Conservation (phyloP, 1,140 invertebrate genomes). For the Drosophila obscura region DNA sequence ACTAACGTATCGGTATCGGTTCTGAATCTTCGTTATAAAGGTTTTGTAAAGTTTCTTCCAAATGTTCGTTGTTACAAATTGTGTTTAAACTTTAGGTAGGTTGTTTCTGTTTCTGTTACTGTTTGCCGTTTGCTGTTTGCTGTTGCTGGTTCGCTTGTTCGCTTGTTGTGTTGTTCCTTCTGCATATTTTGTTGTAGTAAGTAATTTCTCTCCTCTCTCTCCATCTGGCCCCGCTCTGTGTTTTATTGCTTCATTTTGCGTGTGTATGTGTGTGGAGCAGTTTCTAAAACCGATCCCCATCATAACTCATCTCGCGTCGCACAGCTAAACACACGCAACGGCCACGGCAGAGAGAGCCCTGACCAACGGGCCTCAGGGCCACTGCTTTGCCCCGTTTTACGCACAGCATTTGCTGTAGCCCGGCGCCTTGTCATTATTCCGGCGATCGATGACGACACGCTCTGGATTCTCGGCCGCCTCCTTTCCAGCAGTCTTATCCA, state of each 20-base stretch:
- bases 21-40: neutral
- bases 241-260: slow-evolving; percentile 15
- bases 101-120: slow-evolving; percentile 35
- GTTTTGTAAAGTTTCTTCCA: slow-evolving; percentile 53
- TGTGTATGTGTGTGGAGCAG: slow-evolving; percentile 2
- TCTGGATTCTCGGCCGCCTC: slow-evolving; percentile 88
- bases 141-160: slow-evolving; percentile 31
- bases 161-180: slow-evolving; percentile 27
- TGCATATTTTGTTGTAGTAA: slow-evolving; percentile 2
- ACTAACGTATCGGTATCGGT: slow-evolving; percentile 30
- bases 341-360: slow-evolving; percentile 8
- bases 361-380: slow-evolving; percentile 13
- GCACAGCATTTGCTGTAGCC: slow-evolving; percentile 83
- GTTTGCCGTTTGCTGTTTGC: slow-evolving; percentile 6
- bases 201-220: too few relatives aligned
- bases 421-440: slow-evolving; percentile 84
- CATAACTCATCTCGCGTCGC: neutral
- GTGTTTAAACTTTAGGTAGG: slow-evolving; percentile 74
- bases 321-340: neutral
- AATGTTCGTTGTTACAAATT: slow-evolving; percentile 47
- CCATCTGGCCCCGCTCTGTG: neutral
- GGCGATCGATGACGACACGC: slow-evolving; percentile 87
- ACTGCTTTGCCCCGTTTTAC: slow-evolving; percentile 53
- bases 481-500: slow-evolving; percentile 91
- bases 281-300: slow-evolving; percentile 37